A percentile compares a stretch with the other conserved stretches of the same genome.
Conservation (phyloP, 2,113 vertebrate genomes). For the Turnix velox region DNA sequence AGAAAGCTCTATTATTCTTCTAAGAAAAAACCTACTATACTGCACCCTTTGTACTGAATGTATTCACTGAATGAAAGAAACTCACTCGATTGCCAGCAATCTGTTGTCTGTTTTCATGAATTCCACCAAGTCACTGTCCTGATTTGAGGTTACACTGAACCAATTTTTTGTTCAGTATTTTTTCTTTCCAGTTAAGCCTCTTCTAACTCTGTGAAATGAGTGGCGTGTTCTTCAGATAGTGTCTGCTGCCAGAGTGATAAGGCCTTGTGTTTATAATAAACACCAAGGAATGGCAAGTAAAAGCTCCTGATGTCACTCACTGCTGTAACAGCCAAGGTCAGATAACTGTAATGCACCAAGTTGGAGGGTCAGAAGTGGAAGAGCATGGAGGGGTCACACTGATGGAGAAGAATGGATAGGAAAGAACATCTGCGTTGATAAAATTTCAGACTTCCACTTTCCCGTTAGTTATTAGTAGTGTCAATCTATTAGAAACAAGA, state of each 20-base stretch:
- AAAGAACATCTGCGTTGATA: not conserved
- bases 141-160: not conserved
- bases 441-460: not conserved
- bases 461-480: not conserved
- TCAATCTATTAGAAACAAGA: not conserved
- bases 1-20: not conserved
- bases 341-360: not conserved
- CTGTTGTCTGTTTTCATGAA: not conserved
- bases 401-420: not conserved
- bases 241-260: not conserved
- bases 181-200: not conserved
- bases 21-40: not conserved
- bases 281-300: not conserved
- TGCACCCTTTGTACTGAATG: not conserved
- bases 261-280: not conserved
- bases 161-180: not conserved
- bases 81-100: not conserved
- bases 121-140: not conserved
- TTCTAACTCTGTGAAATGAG: not conserved
- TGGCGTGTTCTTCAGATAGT: not conserved
- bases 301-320: not conserved
- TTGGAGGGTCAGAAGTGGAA: not conserved
- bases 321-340: not conserved
- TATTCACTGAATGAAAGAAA: not conserved
- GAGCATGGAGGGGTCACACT: not conserved